Percentiles rank a stretch among this genome's conserved stretches.
Conservation (phyloP, 2,888 invertebrate genomes). For the Conops quadrifasciatus region DNA sequence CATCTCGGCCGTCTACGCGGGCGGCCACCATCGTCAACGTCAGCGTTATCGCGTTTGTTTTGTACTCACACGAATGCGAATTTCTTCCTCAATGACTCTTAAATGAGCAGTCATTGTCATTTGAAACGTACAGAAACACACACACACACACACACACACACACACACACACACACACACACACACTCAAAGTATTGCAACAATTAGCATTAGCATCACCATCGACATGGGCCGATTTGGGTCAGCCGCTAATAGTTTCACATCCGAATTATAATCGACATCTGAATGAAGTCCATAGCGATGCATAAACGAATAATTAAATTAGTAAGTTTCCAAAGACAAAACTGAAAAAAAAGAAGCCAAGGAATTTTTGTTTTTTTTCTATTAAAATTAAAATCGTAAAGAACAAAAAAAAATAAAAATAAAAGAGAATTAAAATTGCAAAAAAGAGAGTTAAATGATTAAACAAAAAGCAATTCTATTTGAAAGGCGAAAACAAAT, state of each 20-base stretch:
- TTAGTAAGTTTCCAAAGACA: conserved; percentile 16
- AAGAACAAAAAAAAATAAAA: not conserved
- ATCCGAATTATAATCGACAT: conserved; percentile 29
- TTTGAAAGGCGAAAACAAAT: not conserved
- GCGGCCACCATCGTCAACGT: too few species aligned
- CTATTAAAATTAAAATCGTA: not conserved
- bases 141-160: not conserved
- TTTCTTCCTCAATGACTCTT: conserved; percentile 3
- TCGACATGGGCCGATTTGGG: conserved; percentile 21
- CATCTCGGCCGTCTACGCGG: too few species aligned
- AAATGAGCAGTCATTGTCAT: not conserved
- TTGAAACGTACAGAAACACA: not conserved
- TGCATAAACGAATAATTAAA: conserved; percentile 19
- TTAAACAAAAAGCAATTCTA: not conserved
- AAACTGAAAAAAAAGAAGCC: not conserved
- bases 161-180: not conserved
- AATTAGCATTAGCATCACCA: conserved; percentile 26
- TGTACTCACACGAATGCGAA: too few species aligned
- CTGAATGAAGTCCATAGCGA: not conserved
- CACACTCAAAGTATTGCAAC: not conserved
- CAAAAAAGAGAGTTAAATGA: not conserved
- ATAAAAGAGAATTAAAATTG: not conserved
- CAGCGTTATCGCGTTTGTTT: too few species aligned
- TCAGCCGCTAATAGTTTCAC: conserved; percentile 33
- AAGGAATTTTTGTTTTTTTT: not conserved